These are phyloP conservation scores for Engraulis encrasicolus DNA, from an alignment of 2,113 vertebrate genomes.

Conservation along the genomic window DNA sequence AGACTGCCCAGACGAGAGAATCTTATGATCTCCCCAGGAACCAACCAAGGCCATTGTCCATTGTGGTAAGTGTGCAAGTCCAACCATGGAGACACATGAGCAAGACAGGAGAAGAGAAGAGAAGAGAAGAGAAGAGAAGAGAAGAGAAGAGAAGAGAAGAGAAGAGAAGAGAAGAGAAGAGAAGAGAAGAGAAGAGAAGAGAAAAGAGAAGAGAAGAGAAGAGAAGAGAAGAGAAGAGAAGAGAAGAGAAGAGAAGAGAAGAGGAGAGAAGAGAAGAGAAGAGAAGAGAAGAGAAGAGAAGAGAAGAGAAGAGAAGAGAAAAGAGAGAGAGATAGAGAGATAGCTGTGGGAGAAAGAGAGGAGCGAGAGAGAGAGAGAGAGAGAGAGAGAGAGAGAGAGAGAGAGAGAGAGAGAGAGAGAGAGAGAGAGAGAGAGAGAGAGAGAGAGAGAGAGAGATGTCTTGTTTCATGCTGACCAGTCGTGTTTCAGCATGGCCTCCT, in stretches of 20 bases:
- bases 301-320: no score
- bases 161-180: neutral
- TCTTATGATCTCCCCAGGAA: neutral
- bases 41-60: neutral
- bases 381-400: no score
- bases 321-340: no score
- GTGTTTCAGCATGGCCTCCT: neutral
- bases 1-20: no score
- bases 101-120: neutral
- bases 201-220: neutral
- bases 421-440: neutral
- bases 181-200: neutral
- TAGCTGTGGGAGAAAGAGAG: no score
- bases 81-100: neutral
- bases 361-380: no score
- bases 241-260: no score
- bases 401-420: no score
- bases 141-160: neutral
- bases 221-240: neutral
- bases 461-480: neutral
- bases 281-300: no score
- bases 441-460: neutral
- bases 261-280: neutral
- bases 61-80: neutral
- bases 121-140: neutral